These are phyloP conservation scores for Drosophila mimetica DNA, from an alignment of 2,888 invertebrate species.

Conservation along the genomic window DNA sequence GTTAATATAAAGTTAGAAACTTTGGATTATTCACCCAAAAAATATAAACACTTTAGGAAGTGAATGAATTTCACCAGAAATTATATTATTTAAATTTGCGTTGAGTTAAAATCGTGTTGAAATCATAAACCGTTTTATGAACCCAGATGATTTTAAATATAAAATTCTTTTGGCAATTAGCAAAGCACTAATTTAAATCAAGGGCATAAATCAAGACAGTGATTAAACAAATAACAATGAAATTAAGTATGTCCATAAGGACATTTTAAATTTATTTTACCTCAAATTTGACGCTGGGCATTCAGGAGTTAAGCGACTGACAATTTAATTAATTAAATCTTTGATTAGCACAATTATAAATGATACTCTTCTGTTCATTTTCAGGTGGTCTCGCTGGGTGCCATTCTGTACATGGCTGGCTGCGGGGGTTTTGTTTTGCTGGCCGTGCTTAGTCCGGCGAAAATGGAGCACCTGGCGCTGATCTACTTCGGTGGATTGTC, in stretches of 20 bases:
- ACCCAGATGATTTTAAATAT: not conserved
- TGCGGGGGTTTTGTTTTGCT: constrained; percentile 92
- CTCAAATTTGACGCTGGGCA: not conserved
- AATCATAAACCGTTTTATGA: constrained; percentile 1
- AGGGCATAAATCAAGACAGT: not conserved
- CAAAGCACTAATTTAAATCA: constrained; percentile 16
- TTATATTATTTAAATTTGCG: not conserved
- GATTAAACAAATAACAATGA: not conserved
- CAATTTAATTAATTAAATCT: not conserved
- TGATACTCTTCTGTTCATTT: constrained; percentile 60
- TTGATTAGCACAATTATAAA: constrained; percentile 14
- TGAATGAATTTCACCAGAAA: not conserved
- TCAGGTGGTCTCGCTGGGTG: constrained; percentile 94
- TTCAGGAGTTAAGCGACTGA: not conserved
- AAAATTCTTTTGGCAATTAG: constrained; percentile 6
- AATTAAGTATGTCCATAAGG: not conserved
- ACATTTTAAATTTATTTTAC: not conserved
- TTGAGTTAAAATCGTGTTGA: constrained; percentile 1
- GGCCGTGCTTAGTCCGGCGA: constrained; percentile 92
- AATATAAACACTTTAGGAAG: not conserved
- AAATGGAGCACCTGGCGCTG: constrained; percentile 96
- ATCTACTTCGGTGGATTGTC: constrained; percentile 98
- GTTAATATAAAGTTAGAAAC: no score
- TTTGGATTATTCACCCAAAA: not conserved
- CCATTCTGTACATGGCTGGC: constrained; percentile 93